Percentiles rank a stretch among this genome's conserved stretches.
Conservation (phyloP, 64 coral and sea anemone genomes). For the Dendrophyllia cribrosa region DNA sequence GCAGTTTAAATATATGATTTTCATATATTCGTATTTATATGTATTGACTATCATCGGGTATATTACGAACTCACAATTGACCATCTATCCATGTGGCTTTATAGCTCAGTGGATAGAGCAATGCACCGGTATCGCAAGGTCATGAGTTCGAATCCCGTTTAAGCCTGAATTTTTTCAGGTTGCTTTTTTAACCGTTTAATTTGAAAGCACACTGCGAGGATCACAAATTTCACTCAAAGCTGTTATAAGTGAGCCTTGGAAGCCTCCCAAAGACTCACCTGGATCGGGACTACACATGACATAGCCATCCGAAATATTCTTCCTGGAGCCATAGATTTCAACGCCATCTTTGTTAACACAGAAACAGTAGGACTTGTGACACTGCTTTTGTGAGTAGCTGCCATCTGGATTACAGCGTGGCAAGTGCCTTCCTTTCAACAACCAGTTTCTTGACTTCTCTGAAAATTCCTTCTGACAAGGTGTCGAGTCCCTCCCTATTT, state of each 20-base stretch:
- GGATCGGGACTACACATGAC: slow-evolving; percentile 43
- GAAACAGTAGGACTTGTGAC: slow-evolving; percentile 67
- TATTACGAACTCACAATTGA: no score
- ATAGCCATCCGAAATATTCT: slow-evolving; percentile 32
- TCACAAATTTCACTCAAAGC: background rate
- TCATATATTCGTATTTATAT: no score
- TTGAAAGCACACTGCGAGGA: no score
- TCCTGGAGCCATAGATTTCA: slow-evolving; percentile 74
- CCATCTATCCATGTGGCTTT: no score
- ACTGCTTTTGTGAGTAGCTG: slow-evolving; percentile 78
- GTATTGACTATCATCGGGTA: no score
- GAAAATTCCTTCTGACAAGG: slow-evolving; percentile 72
- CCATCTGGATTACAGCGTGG: slow-evolving; percentile 84
- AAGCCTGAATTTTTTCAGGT: no score
- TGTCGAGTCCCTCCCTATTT: slow-evolving; percentile 60
- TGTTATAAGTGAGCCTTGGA: background rate
- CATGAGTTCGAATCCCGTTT: no score
- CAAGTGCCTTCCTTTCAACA: slow-evolving; percentile 26
- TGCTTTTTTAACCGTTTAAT: no score
- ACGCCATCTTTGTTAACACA: slow-evolving; percentile 79
- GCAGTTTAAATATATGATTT: no score
- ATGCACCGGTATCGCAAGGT: no score
- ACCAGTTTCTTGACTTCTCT: slow-evolving; percentile 41
- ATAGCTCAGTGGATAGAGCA: no score
- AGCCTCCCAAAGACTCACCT: background rate